Evolutionary conservation across 1,140 invertebrate genomes (phyloP).

Genomic region (Polypedilum vanderplanki): DNA sequence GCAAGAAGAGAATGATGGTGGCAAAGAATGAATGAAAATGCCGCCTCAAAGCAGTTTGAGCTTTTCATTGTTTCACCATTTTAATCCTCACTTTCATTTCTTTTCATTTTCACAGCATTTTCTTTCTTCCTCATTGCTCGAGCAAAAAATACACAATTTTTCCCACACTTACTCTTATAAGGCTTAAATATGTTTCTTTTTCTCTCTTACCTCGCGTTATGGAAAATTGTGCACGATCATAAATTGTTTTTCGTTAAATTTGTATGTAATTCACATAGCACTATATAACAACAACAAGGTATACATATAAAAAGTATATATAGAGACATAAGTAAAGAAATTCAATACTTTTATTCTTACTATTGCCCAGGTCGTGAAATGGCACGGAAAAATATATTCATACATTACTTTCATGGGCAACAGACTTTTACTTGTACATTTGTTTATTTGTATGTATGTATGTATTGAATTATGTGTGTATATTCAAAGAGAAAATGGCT

Average conservation of each 20-base stretch:
- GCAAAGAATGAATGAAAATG: slow-evolving; percentile 12
- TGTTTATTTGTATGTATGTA: too few species aligned
- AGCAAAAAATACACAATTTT: background rate
- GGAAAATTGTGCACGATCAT: slow-evolving; percentile 4
- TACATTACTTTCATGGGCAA: background rate
- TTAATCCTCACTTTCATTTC: slow-evolving; percentile 7
- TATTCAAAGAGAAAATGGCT: background rate
- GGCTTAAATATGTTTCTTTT: background rate
- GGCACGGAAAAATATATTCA: slow-evolving; percentile 5
- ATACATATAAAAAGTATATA: too few species aligned
- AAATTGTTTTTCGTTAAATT: background rate
- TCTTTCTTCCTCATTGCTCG: background rate
- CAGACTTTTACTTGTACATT: too few species aligned
- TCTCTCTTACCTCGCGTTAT: background rate
- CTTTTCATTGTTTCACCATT: slow-evolving; percentile 9
- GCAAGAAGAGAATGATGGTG: background rate
- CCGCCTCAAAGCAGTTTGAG: slow-evolving; percentile 10
- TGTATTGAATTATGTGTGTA: too few species aligned
- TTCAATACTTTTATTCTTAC: background rate
- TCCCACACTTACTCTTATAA: background rate
- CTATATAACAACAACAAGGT: background rate
- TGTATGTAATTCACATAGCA: background rate
- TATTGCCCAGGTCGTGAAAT: slow-evolving; percentile 10
- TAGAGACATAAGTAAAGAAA: slow-evolving; percentile 6
- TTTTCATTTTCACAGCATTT: background rate